Conservation (phyloP, 2,113 vertebrate genomes). For the Erinaceus europaeus region DNA sequence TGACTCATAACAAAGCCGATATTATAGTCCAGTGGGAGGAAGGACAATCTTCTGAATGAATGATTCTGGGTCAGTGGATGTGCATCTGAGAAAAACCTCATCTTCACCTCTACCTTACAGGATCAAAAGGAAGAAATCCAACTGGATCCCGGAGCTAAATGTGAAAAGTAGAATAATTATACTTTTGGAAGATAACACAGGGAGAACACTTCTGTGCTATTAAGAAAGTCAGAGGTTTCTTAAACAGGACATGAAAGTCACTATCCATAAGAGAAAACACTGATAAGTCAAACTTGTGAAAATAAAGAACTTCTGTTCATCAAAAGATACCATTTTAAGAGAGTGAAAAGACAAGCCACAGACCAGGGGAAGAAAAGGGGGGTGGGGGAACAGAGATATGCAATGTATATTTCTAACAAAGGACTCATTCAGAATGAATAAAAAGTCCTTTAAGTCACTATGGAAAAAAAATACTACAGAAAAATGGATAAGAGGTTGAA, state of each 20-base stretch:
- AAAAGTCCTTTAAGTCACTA: constrained; percentile 43
- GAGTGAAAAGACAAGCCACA: constrained; percentile 4
- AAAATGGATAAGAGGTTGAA: not conserved
- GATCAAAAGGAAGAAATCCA: not conserved
- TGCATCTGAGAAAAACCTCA: not conserved
- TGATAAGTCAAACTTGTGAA: constrained; percentile 29
- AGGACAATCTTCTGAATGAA: not conserved
- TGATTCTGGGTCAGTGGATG: not conserved
- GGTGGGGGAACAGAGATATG: too few relatives aligned
- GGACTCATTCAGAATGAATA: constrained; percentile 52
- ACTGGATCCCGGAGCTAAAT: not conserved
- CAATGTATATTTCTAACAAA: constrained; percentile 45
- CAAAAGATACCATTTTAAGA: constrained; percentile 22
- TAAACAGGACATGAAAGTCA: not conserved
- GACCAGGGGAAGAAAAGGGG: not conserved
- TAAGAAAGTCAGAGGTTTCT: not conserved
- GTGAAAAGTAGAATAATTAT: not conserved
- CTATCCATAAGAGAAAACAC: not conserved
- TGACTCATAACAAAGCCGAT: not conserved
- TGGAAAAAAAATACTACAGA: not conserved
- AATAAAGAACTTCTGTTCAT: constrained; percentile 45
- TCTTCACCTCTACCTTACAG: not conserved
- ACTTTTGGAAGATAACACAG: not conserved
- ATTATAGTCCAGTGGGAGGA: not conserved
- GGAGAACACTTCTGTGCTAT: not conserved